phyloP scores from a whole-genome alignment of 2,113 vertebrate species.

The Eudorcas thomsonii region DNA sequence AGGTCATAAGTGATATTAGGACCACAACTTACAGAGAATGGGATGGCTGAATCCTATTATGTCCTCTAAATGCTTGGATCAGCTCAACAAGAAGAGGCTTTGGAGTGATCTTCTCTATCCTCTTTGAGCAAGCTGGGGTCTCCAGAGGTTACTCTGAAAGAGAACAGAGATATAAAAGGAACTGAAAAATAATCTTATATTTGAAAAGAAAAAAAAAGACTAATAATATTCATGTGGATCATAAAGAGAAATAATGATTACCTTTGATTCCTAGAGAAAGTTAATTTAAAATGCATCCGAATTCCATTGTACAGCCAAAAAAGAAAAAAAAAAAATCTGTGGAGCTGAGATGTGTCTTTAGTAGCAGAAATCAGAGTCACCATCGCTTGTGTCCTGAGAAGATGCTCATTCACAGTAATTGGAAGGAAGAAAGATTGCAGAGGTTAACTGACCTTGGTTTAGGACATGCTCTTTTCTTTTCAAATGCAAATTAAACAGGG shows the following conservation, averaged over 20 bases:
- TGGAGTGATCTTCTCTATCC: not conserved
- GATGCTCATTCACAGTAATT: not conserved
- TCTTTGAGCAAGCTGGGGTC: not conserved
- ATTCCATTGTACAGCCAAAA: conserved; percentile 17
- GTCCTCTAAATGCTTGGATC: not conserved
- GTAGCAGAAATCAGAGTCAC: not conserved
- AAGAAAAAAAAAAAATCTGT: not conserved
- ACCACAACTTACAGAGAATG: conserved; percentile 39
- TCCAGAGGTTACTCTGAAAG: not conserved
- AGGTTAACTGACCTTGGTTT: conserved; percentile 29
- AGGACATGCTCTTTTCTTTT: conserved; percentile 1
- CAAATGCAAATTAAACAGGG: conserved; percentile 11
- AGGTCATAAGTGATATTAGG: not conserved
- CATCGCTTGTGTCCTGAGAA: not conserved
- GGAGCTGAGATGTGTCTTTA: conserved; percentile 44
- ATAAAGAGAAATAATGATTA: conserved; percentile 60
- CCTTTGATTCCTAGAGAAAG: conserved; percentile 63
- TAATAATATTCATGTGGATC: conserved; percentile 13
- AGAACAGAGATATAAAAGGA: not conserved
- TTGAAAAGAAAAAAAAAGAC: conserved; percentile 42
- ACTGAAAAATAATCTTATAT: conserved; percentile 42
- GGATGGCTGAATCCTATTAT: fast-evolving
- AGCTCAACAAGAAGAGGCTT: not conserved
- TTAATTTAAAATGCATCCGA: conserved; percentile 56
- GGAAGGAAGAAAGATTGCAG: not conserved